phyloP scores from a whole-genome alignment of 2,113 vertebrate species.

The Pomatorhinus ruficollis region DNA sequence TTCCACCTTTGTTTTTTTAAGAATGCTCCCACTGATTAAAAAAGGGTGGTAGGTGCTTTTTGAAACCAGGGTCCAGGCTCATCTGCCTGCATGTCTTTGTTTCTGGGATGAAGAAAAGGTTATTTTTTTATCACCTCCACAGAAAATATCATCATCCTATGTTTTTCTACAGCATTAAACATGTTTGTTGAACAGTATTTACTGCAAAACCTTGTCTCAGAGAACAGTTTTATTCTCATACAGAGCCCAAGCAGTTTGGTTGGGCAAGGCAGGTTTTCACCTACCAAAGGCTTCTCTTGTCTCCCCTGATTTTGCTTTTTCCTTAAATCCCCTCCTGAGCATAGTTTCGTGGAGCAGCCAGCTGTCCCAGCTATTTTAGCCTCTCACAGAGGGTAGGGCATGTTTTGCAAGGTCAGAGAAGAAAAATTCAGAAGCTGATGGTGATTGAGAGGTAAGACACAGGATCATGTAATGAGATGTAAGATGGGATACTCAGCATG shows the following conservation, averaged over 20 bases:
- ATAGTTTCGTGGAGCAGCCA: background rate
- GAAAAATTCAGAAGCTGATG: background rate
- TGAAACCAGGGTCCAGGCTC: background rate
- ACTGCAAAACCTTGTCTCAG: background rate
- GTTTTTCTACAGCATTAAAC: background rate
- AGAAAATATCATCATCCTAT: background rate
- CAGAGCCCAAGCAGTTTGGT: background rate
- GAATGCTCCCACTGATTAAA: background rate
- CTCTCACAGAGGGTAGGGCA: background rate
- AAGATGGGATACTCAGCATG: background rate
- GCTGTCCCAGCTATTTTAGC: background rate
- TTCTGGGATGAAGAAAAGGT: background rate
- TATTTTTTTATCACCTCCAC: background rate
- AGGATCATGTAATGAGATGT: background rate
- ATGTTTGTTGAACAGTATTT: background rate
- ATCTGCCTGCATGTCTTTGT: background rate
- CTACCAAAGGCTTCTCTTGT: background rate
- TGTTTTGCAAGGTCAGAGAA: background rate
- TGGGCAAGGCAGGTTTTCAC: background rate
- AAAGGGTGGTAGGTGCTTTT: background rate
- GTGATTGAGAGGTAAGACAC: background rate
- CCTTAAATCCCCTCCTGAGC: background rate
- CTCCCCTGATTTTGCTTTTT: background rate
- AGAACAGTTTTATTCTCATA: background rate
- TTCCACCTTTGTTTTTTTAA: background rate